These are phyloP conservation scores for Noctua pronuba DNA, from an alignment of 2,888 invertebrate species.

Conservation along the genomic window DNA sequence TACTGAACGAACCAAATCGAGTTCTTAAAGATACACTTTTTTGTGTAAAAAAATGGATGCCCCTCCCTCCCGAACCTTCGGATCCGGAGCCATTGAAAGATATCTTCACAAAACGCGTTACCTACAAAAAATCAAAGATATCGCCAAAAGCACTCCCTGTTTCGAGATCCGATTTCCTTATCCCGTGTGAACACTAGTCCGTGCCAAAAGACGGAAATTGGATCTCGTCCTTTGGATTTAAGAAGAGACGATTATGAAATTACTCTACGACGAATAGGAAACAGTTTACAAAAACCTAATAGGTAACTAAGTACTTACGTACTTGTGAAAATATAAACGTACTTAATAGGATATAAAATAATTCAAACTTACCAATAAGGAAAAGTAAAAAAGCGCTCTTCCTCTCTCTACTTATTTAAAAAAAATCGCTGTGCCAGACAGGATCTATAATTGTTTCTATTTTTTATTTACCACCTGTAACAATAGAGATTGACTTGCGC, in stretches of 20 bases:
- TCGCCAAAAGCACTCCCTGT: constrained; percentile 30
- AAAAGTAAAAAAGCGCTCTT: too few relatives aligned
- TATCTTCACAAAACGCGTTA: constrained; percentile 30
- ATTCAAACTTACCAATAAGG: too few relatives aligned
- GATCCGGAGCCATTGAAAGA: constrained; percentile 18
- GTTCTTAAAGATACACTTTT: constrained; percentile 40
- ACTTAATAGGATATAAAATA: too few relatives aligned
- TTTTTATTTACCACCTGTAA: too few relatives aligned
- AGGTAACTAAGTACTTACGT: neutral
- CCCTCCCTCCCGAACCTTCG: constrained; percentile 6
- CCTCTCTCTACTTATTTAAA: too few relatives aligned
- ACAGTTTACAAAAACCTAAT: neutral
- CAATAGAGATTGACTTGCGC: too few relatives aligned
- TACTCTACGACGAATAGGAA: constrained; percentile 21
- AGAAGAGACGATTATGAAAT: constrained; percentile 38
- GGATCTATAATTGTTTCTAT: too few relatives aligned
- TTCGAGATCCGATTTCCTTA: constrained; percentile 42
- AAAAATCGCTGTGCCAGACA: too few relatives aligned
- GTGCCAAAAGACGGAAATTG: constrained; percentile 36
- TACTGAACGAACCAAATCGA: constrained; percentile 63
- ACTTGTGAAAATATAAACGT: neutral
- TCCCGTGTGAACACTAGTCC: constrained; percentile 22
- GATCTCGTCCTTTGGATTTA: constrained; percentile 38
- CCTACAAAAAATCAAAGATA: constrained; percentile 42
- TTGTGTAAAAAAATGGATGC: constrained; percentile 33